Evolutionary conservation across 1,140 invertebrate species (phyloP).

Genomic region (Lepidurus arcticus): DNA sequence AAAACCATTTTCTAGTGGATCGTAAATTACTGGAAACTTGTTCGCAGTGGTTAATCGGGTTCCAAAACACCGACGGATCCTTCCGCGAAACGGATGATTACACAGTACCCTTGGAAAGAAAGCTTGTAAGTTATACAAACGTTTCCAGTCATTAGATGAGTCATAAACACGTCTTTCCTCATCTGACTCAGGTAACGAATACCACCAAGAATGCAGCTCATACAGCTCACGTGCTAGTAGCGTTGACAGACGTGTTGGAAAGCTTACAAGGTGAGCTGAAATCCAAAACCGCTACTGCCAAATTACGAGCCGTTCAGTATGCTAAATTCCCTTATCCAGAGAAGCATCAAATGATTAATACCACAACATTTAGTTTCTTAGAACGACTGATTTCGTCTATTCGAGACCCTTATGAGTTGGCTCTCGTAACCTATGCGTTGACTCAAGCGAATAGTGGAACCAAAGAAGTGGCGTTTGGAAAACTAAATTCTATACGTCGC

Average conservation of each 20-base stretch:
- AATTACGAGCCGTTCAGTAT: constrained; percentile 41
- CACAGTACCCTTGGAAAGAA: constrained; percentile 17
- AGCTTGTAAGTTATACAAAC: neutral
- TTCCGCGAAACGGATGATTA: constrained; percentile 46
- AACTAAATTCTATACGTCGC: constrained; percentile 41
- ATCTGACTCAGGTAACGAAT: constrained; percentile 31
- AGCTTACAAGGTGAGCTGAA: constrained; percentile 42
- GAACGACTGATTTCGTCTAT: constrained; percentile 45
- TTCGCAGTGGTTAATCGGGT: constrained; percentile 46
- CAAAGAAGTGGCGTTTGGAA: constrained; percentile 45
- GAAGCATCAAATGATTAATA: constrained; percentile 1
- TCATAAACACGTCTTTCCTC: constrained; percentile 27
- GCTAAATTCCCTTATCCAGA: constrained; percentile 20
- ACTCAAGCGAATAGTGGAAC: constrained; percentile 44
- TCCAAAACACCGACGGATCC: constrained; percentile 46
- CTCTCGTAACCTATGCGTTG: constrained; percentile 51
- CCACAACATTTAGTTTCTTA: constrained; percentile 43
- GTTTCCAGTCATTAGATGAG: neutral
- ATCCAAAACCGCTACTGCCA: constrained; percentile 41
- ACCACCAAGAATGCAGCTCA: constrained; percentile 44
- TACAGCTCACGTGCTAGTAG: constrained; percentile 51
- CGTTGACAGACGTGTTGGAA: constrained; percentile 44
- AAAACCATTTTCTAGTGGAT: constrained; percentile 50
- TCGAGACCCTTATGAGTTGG: constrained; percentile 49
- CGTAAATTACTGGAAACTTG: constrained; percentile 43